Evolutionary conservation across 2,888 invertebrate species (phyloP).

Genomic region (Paralinhomoeus sp.): DNA sequence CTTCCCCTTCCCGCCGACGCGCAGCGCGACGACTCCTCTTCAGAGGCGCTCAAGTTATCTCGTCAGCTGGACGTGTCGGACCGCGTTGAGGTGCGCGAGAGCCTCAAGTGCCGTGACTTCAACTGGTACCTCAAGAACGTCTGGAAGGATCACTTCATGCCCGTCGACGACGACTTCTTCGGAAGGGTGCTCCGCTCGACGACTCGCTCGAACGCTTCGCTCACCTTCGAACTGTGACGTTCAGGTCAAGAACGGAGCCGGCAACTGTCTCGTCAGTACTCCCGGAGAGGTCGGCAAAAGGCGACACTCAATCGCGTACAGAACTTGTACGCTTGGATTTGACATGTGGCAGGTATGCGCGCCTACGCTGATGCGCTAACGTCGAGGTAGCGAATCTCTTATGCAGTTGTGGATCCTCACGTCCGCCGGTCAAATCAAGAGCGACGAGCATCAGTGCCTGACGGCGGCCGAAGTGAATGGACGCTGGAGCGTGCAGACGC

Average conservation of each 20-base stretch:
- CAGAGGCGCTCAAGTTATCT: slow-evolving; percentile 16
- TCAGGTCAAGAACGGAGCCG: too few species aligned
- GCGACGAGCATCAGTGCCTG: slow-evolving; percentile 21
- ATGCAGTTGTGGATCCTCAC: slow-evolving; percentile 22
- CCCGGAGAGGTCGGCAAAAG: slow-evolving; percentile 16
- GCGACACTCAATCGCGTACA: slow-evolving; percentile 13
- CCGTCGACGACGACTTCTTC: slow-evolving; percentile 59
- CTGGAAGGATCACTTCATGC: slow-evolving; percentile 90
- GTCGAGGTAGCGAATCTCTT: background rate
- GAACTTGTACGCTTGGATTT: slow-evolving; percentile 20
- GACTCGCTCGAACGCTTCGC: background rate
- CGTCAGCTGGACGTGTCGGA: slow-evolving; percentile 22
- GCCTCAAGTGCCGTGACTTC: slow-evolving; percentile 58
- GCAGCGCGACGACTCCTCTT: too few species aligned
- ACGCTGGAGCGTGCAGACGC: slow-evolving; percentile 19
- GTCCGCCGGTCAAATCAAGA: slow-evolving; percentile 14
- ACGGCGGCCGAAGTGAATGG: background rate
- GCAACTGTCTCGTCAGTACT: slow-evolving; percentile 14
- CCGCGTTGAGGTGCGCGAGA: slow-evolving; percentile 43
- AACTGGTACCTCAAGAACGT: slow-evolving; percentile 78
- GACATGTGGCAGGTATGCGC: slow-evolving; percentile 24
- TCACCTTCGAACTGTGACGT: too few species aligned
- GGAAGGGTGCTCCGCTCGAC: slow-evolving; percentile 43
- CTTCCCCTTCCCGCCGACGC: background rate
- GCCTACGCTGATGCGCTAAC: background rate